A percentile compares a stretch with the other conserved stretches of the same genome.
phyloP scores from a whole-genome alignment of 2,888 invertebrate genomes.

The Odontomyia ornata region DNA sequence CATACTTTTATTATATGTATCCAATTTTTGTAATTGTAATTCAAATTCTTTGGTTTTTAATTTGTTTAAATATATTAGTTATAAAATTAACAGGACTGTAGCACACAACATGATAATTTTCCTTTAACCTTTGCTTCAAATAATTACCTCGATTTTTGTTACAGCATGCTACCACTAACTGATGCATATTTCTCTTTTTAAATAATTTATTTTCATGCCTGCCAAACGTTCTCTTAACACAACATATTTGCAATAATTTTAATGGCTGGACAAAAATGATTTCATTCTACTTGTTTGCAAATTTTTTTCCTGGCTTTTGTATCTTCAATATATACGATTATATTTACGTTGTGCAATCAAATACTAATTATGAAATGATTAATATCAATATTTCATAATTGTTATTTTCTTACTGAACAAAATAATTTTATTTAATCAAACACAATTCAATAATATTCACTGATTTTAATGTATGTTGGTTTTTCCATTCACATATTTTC shows the following conservation, averaged over 20 bases:
- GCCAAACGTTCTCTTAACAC: background rate
- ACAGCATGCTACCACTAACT: no score
- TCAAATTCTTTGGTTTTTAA: no score
- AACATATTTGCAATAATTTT: background rate
- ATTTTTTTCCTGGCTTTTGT: background rate
- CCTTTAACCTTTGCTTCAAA: no score
- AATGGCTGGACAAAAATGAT: constrained; percentile 11
- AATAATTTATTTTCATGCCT: constrained; percentile 36
- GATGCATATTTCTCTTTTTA: constrained; percentile 5
- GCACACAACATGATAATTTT: no score
- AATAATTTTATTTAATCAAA: background rate
- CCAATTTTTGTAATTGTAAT: no score
- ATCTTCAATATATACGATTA: background rate
- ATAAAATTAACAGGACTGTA: no score
- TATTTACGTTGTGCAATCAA: background rate
- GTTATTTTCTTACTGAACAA: background rate
- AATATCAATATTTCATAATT: background rate
- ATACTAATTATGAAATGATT: background rate
- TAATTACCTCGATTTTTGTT: no score
- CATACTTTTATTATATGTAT: no score
- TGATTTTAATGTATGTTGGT: background rate
- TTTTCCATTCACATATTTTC: no score
- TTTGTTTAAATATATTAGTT: no score
- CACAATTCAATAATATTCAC: background rate
- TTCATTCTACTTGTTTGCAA: constrained; percentile 16